Conservation (phyloP, 2,797 vertebrate genomes). For the Garrulus glandarius region DNA sequence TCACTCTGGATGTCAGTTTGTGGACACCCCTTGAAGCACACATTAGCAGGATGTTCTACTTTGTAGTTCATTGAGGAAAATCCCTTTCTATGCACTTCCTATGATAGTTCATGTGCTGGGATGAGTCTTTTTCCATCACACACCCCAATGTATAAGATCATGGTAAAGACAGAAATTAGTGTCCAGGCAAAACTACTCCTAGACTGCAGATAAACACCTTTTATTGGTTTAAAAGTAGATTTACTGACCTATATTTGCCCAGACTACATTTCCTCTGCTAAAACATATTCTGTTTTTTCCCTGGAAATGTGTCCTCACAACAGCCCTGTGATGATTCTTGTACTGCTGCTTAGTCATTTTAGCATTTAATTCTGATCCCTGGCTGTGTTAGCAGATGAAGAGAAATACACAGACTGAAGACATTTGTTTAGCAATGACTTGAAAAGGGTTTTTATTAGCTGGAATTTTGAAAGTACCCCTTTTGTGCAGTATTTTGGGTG, state of each 20-base stretch:
- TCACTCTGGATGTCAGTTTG: background rate
- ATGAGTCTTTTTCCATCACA: background rate
- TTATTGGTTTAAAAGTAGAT: background rate
- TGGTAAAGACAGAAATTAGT: background rate
- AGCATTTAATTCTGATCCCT: background rate
- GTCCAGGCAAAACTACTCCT: background rate
- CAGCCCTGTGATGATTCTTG: background rate
- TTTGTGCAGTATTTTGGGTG: conserved; percentile 37
- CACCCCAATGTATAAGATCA: background rate
- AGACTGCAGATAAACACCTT: background rate
- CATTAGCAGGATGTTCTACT: background rate
- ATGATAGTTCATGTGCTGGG: background rate
- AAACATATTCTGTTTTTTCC: background rate
- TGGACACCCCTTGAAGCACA: background rate
- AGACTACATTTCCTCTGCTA: background rate
- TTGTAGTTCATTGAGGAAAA: background rate
- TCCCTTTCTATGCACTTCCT: background rate
- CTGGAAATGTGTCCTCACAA: background rate
- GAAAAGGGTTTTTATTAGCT: background rate
- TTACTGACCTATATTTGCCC: background rate
- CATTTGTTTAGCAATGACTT: background rate
- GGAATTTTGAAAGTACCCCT: background rate
- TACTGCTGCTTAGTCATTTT: background rate
- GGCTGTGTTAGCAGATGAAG: background rate
- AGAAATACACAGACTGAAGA: background rate